These are phyloP conservation scores for Pelusios castaneus DNA, from an alignment of 2,113 vertebrate genomes.

Conservation along the genomic window DNA sequence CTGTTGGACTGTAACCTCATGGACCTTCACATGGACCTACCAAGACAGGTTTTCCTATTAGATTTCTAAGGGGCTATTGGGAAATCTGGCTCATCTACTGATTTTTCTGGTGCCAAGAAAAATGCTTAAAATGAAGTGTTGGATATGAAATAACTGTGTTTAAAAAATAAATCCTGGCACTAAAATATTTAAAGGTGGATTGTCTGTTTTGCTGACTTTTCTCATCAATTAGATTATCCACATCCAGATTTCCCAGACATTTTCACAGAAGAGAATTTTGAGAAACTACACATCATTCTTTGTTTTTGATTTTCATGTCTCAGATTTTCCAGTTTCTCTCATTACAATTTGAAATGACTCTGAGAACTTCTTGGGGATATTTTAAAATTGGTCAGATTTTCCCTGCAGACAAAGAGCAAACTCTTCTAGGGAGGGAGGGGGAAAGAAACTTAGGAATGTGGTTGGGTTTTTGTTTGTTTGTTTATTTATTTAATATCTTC, in stretches of 20 bases:
- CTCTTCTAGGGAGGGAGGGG: too few relatives aligned
- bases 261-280: not conserved
- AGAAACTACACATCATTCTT: too few relatives aligned
- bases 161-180: not conserved
- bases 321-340: too few relatives aligned
- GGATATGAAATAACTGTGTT: not conserved
- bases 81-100: not conserved
- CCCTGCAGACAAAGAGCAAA: too few relatives aligned
- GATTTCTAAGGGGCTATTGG: not conserved
- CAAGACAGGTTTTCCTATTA: not conserved
- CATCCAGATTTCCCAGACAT: not conserved
- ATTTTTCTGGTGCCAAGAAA: not conserved
- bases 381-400: too few relatives aligned
- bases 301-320: too few relatives aligned
- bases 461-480: too few relatives aligned
- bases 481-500: too few relatives aligned
- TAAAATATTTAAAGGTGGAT: not conserved
- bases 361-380: too few relatives aligned
- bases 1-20: not conserved
- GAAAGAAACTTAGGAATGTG: too few relatives aligned
- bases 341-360: too few relatives aligned
- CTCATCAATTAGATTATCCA: not conserved
- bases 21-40: not conserved
- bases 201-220: not conserved
- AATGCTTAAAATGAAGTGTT: not conserved